Evolutionary conservation across 2,888 invertebrate genomes (phyloP), one percentile per base, ranked within the genome.

Genomic region (Pterobdella sp.): DNA sequence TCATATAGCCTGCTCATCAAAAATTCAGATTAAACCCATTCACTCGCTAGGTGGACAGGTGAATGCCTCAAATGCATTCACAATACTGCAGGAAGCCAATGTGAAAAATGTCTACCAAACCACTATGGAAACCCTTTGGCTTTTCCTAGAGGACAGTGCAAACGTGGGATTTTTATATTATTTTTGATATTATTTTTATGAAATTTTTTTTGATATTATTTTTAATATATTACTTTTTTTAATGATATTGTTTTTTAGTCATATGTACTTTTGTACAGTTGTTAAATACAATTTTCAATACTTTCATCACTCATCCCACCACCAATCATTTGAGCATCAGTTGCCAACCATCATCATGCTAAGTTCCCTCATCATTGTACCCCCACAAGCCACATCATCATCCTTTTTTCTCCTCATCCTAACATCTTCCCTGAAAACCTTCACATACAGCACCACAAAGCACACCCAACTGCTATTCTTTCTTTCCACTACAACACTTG

Each of bases 31-130:
- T 34, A 42, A 7, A 7, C 7, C 42, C 42, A 7, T 18, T 26
- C n/a, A 4, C 7, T 26, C 7, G 18, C 0, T 75, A 84, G 93
- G n/a, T 91, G 91, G 0, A 92, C 91, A 2, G 97, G 97, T 29
- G 92, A 93, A 81, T 99, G 98, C 85, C 86, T 94, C 65, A 96
- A 96, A 84, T 98, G 98, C 84, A 93, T 96, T 77, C 91, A 93
- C 84, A 94, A 94, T 80, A 96, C 96, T 0, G 93, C 90, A 63
- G 97, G 97, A 0, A 86, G 88, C 63, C 89, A 91, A 81, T 99
- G 97, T 82, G 95, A 96, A 78, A 89, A 90, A 79, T 97, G 97
- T 85, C 85, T 94, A 78, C 88, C 91, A 75, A 94, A 94, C 76
- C 94, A 89, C 86, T 97, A 91, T 84, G 98, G 98, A 10, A 92